phyloP scores from a whole-genome alignment of 2,888 invertebrate species.

The Phymatocera aterrima region DNA sequence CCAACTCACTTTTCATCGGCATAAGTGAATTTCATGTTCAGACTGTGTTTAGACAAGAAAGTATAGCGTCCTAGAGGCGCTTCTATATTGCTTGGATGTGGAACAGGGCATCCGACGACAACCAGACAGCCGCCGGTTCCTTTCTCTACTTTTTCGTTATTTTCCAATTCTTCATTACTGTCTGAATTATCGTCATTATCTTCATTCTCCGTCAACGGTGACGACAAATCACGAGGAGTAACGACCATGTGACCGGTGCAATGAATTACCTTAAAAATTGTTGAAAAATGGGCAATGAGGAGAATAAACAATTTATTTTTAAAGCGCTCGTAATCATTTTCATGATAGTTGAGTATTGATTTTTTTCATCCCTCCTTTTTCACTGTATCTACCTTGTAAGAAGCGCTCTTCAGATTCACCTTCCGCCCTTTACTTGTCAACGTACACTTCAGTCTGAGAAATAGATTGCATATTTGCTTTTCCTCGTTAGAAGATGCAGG shows the following conservation, averaged over 20 bases:
- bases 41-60: constrained; percentile 92
- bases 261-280: constrained; percentile 96
- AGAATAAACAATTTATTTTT: not conserved
- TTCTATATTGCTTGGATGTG: constrained; percentile 95
- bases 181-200: constrained; percentile 48
- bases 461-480: constrained; percentile 78
- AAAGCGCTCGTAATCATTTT: not conserved
- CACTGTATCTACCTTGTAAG: constrained; percentile 87
- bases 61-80: constrained; percentile 92
- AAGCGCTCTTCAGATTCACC: constrained; percentile 96
- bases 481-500: constrained; percentile 69
- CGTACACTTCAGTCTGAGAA: constrained; percentile 94
- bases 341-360: not conserved
- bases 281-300: no score
- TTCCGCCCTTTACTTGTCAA: constrained; percentile 96
- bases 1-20: constrained; percentile 95
- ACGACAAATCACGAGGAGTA: constrained; percentile 29
- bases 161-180: constrained; percentile 59
- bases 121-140: constrained; percentile 78
- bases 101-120: constrained; percentile 88
- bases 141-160: constrained; percentile 63
- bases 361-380: not conserved
- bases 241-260: constrained; percentile 87
- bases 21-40: constrained; percentile 97
- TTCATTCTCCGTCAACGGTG: constrained; percentile 49